Evolutionary conservation across 2,113 vertebrate species (phyloP).

Genomic region (Carlito syrichta): DNA sequence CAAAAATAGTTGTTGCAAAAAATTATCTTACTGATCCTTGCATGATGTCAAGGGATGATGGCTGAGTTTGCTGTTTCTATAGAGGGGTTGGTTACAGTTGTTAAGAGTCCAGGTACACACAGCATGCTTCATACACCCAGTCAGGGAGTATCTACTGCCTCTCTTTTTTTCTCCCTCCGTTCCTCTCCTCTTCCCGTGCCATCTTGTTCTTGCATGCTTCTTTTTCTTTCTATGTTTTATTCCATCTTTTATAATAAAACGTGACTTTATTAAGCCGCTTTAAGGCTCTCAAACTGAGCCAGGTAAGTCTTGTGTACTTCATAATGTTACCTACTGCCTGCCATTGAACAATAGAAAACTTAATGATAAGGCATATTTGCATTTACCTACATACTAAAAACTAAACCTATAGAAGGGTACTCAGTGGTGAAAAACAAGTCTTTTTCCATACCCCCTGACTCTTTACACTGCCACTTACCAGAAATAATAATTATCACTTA

Average conservation of each 20-base stretch:
- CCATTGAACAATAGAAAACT: background rate
- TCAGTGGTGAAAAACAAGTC: background rate
- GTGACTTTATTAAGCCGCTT: background rate
- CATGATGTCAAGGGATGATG: background rate
- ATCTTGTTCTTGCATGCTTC: background rate
- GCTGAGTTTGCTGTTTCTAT: background rate
- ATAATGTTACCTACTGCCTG: background rate
- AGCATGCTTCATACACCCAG: rapidly evolving
- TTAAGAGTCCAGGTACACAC: too few species aligned
- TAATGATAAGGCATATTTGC: background rate
- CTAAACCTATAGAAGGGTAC: background rate
- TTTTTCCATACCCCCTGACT: background rate
- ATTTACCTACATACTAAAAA: background rate
- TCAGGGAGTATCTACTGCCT: rapidly evolving
- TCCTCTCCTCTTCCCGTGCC: background rate
- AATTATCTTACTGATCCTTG: background rate
- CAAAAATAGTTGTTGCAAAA: background rate
- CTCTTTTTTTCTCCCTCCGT: rapidly evolving
- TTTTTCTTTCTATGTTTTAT: background rate
- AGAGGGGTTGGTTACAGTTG: background rate
- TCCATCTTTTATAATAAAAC: background rate
- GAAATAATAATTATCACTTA: background rate
- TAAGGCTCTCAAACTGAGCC: background rate
- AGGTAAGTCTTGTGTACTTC: background rate
- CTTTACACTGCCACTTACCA: background rate